phyloP scores from a whole-genome alignment of 2,113 vertebrate genomes.

The Sinocyclocheilus rhinocerous region DNA sequence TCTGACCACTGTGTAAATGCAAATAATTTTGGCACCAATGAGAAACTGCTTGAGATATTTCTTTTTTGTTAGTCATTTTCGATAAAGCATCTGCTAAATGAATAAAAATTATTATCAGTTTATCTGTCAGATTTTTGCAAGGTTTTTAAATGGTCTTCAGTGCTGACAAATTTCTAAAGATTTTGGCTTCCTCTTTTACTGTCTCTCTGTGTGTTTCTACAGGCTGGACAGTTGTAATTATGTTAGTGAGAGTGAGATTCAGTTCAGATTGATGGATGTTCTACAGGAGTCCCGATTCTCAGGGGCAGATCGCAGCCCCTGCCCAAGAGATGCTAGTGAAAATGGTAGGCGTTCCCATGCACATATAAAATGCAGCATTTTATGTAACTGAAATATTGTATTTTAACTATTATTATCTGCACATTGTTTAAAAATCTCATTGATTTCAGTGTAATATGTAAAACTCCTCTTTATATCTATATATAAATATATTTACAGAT shows the following conservation, averaged over 20 bases:
- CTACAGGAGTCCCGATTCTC: constrained; percentile 53
- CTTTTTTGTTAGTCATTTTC: not conserved
- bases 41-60: not conserved
- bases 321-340: constrained; percentile 39
- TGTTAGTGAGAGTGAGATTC: constrained; percentile 48
- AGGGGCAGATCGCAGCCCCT: constrained; percentile 49
- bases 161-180: not conserved
- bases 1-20: not conserved
- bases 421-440: not conserved
- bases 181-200: not conserved
- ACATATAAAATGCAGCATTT: not conserved
- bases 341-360: constrained; percentile 41
- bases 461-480: not conserved
- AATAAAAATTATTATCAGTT: not conserved
- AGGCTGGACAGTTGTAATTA: constrained; percentile 52
- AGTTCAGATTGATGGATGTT: constrained; percentile 59
- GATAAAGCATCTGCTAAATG: not conserved
- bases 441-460: not conserved
- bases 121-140: not conserved
- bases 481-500: not conserved
- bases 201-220: constrained; percentile 38
- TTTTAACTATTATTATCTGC: not conserved
- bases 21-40: not conserved
- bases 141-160: not conserved
- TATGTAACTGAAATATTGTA: not conserved